Percentiles rank a stretch among this genome's conserved stretches.
phyloP scores from a whole-genome alignment of 2,797 vertebrate genomes.

The Antrozous pallidus region DNA sequence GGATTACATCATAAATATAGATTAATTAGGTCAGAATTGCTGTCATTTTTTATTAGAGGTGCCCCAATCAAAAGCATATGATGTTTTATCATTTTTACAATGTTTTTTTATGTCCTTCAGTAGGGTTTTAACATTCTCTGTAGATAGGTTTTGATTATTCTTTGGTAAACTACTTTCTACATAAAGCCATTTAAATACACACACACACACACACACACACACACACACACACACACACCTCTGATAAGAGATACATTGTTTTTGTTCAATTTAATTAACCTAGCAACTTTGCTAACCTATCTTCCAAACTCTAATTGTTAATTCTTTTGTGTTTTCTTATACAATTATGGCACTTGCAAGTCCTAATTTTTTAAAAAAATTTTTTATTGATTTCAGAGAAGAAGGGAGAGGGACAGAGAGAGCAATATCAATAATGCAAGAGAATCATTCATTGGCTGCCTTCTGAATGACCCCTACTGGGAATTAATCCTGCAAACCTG shows the following conservation, averaged over 20 bases:
- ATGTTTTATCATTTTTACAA: background rate
- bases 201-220: too few species aligned
- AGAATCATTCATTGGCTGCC: too few species aligned
- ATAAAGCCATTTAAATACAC: too few species aligned
- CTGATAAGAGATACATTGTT: background rate
- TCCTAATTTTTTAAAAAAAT: background rate
- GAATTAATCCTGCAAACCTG: background rate
- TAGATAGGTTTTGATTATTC: background rate
- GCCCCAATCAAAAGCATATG: background rate
- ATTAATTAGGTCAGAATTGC: background rate
- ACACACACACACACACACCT: too few species aligned
- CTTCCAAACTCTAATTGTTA: background rate
- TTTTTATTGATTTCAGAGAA: too few species aligned
- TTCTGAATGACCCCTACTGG: too few species aligned
- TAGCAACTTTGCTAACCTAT: background rate
- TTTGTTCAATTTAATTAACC: slow-evolving; percentile 3
- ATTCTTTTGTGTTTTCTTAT: background rate
- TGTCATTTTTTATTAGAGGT: background rate
- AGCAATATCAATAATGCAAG: too few species aligned
- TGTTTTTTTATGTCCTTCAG: background rate
- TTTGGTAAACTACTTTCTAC: background rate
- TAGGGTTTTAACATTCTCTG: background rate
- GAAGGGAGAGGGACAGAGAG: too few species aligned
- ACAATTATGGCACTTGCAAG: background rate
- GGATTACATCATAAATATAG: background rate